phyloP scores from a whole-genome alignment of 2,113 vertebrate genomes.

The Saguinus midas region DNA sequence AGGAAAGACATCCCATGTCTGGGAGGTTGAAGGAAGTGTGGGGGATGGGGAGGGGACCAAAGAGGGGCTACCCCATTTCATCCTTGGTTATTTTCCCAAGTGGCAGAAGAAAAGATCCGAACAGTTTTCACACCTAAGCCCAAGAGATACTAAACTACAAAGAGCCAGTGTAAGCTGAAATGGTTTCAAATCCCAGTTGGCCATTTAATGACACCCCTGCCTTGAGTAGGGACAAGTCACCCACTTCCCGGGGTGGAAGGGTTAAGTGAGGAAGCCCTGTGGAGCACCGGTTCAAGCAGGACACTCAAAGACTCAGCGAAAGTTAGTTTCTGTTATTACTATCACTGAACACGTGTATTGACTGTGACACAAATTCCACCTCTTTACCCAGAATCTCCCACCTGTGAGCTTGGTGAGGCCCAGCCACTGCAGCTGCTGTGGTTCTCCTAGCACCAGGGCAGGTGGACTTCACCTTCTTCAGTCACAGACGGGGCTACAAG shows the following conservation, averaged over 20 bases:
- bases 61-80: accelerated
- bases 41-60: accelerated
- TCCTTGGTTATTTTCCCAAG: background rate
- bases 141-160: background rate
- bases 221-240: no score
- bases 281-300: accelerated
- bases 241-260: accelerated
- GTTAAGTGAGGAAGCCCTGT: no score
- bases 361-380: background rate
- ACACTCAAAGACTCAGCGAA: background rate
- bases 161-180: background rate
- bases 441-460: accelerated
- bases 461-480: accelerated
- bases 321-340: accelerated
- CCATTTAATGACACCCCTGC: accelerated
- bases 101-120: background rate
- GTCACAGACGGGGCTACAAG: background rate
- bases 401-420: background rate
- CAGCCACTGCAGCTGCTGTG: accelerated
- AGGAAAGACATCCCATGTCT: background rate
- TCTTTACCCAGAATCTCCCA: background rate
- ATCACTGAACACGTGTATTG: accelerated
- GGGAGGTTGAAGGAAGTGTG: accelerated
- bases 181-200: background rate
- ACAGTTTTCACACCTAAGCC: background rate